These are phyloP conservation scores for Centrocercus urophasianus DNA, from an alignment of 2,113 vertebrate species.

Conservation along the genomic window DNA sequence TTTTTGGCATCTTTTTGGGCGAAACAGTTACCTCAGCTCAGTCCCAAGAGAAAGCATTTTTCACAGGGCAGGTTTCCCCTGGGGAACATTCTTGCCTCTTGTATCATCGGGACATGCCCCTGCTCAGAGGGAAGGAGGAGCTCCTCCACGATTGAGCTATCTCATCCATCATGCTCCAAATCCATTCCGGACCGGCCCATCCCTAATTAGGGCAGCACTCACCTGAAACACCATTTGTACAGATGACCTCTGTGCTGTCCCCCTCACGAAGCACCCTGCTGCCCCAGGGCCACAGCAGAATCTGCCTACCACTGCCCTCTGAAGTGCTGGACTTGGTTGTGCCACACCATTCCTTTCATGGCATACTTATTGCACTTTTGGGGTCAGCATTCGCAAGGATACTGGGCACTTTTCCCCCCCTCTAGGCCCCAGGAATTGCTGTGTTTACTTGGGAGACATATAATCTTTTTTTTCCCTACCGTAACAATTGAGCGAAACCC, in stretches of 20 bases:
- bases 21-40: background rate
- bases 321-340: background rate
- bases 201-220: constrained; percentile 26
- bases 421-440: background rate
- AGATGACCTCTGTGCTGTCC: background rate
- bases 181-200: background rate
- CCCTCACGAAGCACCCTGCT: fast-evolving
- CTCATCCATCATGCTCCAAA: background rate
- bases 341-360: background rate
- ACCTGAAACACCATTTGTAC: background rate
- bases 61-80: background rate
- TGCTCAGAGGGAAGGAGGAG: constrained; percentile 50
- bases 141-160: background rate
- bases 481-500: background rate
- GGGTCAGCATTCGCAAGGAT: background rate
- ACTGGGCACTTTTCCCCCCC: background rate
- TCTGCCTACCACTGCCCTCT: fast-evolving
- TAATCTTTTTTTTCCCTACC: background rate
- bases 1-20: background rate
- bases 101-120: constrained; percentile 65
- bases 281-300: background rate
- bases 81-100: constrained; percentile 65
- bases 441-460: background rate
- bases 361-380: background rate
- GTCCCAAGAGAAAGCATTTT: constrained; percentile 9